Evolutionary conservation across 1,140 invertebrate species (phyloP), one percentile per base, ranked within the genome.

Genomic region (Pogonus chalceus): DNA sequence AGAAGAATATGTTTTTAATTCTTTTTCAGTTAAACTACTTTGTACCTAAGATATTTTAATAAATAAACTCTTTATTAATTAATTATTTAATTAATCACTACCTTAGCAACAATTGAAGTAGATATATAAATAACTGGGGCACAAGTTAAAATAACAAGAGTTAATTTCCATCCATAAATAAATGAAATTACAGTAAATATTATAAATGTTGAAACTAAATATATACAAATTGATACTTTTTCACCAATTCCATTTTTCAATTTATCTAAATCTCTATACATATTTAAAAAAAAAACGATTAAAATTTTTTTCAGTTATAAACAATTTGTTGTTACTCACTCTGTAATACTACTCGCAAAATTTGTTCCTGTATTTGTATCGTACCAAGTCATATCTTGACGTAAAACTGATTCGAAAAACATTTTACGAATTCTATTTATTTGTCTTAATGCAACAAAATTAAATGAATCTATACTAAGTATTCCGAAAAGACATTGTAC

Each of bases 171-270:
- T 54, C 87, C 88, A 59, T 82, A 83, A 18, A 81, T 64, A 37
- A 94, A 80, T 3, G 87, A 87, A 62, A 89, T 79, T 1, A 82
- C 69, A 7, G 92, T 64, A 7, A 82, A 83, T 16, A 82, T 77
- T 0, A 85, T 43, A 62, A 89, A 90, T 0, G 79, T 78, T 0
- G 82, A 69, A 35, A 85, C 68, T 55, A 81, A 86, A 63, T 85
- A 86, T 9, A 88, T 66, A 60, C 92, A 86, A 49, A 86, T 83
- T 2, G 82, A 83, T 16, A 92, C 73, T 69, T 96, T 96, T 66
- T 92, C 89, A 0, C 90, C 90, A 35, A 95, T 83, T 3, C 91
- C 92, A 66, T 93, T 90, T 66, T 92, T 85, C 58, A 95, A 76
- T 69, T 92, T 88, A 20, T 87, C 79, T 18, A 96, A 76, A 72